These are phyloP conservation scores for Eilema caniola DNA, from an alignment of 2,888 invertebrate species.

Conservation along the genomic window DNA sequence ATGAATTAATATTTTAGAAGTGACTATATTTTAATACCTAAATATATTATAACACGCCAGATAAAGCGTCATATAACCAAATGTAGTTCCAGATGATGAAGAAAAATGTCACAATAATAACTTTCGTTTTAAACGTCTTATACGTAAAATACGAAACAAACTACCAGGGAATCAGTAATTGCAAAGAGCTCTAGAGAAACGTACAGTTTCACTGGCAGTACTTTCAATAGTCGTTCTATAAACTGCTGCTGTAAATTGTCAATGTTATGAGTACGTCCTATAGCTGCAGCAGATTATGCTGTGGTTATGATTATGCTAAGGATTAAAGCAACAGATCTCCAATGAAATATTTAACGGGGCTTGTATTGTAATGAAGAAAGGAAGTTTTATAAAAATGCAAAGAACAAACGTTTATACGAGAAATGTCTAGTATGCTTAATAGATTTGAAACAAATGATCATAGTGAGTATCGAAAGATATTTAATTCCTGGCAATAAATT, in stretches of 20 bases:
- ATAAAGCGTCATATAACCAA: too few relatives aligned
- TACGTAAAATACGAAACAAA: neutral
- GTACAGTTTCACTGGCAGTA: neutral
- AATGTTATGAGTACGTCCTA: slow-evolving; percentile 1
- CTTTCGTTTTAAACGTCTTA: neutral
- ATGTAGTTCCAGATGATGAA: too few relatives aligned
- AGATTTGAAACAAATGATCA: too few relatives aligned
- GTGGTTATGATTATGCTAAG: neutral
- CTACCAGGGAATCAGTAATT: neutral
- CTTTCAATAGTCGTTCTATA: neutral
- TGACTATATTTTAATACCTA: too few relatives aligned
- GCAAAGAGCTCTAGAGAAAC: neutral
- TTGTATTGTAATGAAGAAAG: neutral
- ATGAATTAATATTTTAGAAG: too few relatives aligned
- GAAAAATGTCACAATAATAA: too few relatives aligned
- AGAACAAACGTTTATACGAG: neutral
- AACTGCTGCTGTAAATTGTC: neutral
- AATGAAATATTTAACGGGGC: neutral
- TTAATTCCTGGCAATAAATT: neutral
- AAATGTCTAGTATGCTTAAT: neutral
- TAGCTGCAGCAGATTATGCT: neutral
- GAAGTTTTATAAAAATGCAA: neutral
- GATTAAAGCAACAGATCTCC: neutral
- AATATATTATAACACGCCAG: too few relatives aligned
- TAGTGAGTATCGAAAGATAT: too few relatives aligned